Percentiles rank a stretch among this genome's conserved stretches.
These are phyloP conservation scores for Lasioglossum pauxillum DNA, from an alignment of 2,888 invertebrate genomes.

Conservation along the genomic window DNA sequence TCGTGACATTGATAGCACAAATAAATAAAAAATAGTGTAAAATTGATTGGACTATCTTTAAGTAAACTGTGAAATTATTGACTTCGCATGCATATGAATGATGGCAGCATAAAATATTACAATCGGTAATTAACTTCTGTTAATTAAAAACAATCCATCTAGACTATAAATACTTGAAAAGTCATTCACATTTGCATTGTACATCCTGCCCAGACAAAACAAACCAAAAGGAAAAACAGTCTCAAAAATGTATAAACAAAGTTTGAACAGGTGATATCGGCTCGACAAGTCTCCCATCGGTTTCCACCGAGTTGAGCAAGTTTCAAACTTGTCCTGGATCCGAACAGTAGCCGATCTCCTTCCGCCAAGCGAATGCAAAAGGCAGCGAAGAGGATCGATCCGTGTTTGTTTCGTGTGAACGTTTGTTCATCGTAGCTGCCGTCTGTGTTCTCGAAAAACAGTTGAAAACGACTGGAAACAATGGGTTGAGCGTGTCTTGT, in stretches of 20 bases:
- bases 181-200: not conserved
- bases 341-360: not conserved
- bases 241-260: not conserved
- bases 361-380: not conserved
- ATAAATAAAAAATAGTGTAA: no score
- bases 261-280: constrained; percentile 6
- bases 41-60: no score
- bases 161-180: not conserved
- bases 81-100: no score
- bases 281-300: constrained; percentile 1
- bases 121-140: no score
- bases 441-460: constrained; percentile 11
- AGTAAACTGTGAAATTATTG: no score
- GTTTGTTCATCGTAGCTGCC: not conserved
- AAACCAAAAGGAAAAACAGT: not conserved
- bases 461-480: not conserved
- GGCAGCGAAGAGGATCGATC: not conserved
- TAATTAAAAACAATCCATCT: no score
- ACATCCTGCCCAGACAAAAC: not conserved
- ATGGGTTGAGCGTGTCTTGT: not conserved
- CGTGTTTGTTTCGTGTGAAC: constrained; percentile 26
- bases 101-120: no score
- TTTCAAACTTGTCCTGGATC: constrained; percentile 26
- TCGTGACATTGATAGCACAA: no score
- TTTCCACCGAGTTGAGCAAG: not conserved